Evolutionary conservation across 2,113 vertebrate genomes (phyloP), one percentile per base, ranked within the genome.

Genomic region (Leiothrix lutea): DNA sequence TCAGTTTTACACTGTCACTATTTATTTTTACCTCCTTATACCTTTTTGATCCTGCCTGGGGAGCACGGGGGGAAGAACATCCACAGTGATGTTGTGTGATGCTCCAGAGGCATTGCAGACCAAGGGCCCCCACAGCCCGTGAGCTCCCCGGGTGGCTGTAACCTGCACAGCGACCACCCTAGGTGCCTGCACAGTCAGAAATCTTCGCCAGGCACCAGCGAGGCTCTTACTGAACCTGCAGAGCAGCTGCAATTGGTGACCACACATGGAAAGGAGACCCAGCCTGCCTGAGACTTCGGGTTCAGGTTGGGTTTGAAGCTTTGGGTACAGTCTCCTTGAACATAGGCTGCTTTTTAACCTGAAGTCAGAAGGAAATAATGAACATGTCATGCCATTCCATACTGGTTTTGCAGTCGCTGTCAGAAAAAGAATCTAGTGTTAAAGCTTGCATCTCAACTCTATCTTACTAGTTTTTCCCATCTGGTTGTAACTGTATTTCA

Each of bases 241-340:
- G 58, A 80, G 69, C 48, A 57, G 38, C 35, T 1, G 20, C 40
- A 31, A 4, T 8, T 35, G 22, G 33, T 77, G 60, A 65, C 18
- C 0, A 0, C 0, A 2, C 5, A 11, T 0, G 1, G 35, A 54
- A 86, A 35, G 38, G 31, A 65, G 23, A 64, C 22, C 20, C 31
- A 48, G 15, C 7, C 62, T 71, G 19, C 31, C 42, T 47, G 42
- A 73, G 16, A n/a, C 11, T 33, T 45, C 6, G 21, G 65, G 44
- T 57, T 35, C 31, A 35, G 75, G 35, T 22, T 69, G 47, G 35
- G 20, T 62, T 80, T 85, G 28, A 54, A 72, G 57, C 45, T 33
- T 40, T 26, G 54, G 28, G 9, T 66, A 36, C 38, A 80, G 33
- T 26, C 38, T 73, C 7, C n/a, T 58, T 45, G 47, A 80, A 35